A percentile compares a stretch with the other conserved stretches of the same genome.
phyloP scores from a whole-genome alignment of 2,113 vertebrate genomes.

The Scartelaos histophorus region DNA sequence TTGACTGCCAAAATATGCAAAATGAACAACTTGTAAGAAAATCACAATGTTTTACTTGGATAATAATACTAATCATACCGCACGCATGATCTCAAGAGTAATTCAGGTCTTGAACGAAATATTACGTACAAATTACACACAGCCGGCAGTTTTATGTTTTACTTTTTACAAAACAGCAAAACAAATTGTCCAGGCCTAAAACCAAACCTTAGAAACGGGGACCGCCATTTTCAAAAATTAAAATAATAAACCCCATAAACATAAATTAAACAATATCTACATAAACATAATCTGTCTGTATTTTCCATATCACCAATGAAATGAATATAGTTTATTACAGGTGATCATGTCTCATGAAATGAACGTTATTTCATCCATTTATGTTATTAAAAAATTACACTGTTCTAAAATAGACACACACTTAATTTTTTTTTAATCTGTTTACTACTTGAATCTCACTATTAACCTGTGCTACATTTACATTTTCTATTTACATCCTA shows the following conservation, averaged over 20 bases:
- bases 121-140: neutral
- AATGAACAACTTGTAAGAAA: slow-evolving; percentile 2
- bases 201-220: neutral
- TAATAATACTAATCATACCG: slow-evolving; percentile 5
- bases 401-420: too few species aligned
- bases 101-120: neutral
- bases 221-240: neutral
- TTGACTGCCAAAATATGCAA: neutral
- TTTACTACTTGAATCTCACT: neutral
- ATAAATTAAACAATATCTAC: too few species aligned
- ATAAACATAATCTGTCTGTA: too few species aligned
- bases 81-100: neutral
- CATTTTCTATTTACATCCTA: too few species aligned
- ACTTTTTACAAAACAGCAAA: neutral
- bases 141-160: neutral
- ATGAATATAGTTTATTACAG: too few species aligned
- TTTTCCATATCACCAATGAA: too few species aligned
- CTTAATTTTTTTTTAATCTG: too few species aligned
- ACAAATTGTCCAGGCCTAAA: neutral
- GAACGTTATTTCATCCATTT: too few species aligned
- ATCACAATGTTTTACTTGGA: slow-evolving; percentile 4
- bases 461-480: too few species aligned
- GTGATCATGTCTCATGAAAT: too few species aligned
- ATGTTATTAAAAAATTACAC: neutral
- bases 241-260: too few species aligned